Base-by-base conservation (phyloP, 64 coral and sea anemone genomes). In the Pocillopora verrucosa region DNA sequence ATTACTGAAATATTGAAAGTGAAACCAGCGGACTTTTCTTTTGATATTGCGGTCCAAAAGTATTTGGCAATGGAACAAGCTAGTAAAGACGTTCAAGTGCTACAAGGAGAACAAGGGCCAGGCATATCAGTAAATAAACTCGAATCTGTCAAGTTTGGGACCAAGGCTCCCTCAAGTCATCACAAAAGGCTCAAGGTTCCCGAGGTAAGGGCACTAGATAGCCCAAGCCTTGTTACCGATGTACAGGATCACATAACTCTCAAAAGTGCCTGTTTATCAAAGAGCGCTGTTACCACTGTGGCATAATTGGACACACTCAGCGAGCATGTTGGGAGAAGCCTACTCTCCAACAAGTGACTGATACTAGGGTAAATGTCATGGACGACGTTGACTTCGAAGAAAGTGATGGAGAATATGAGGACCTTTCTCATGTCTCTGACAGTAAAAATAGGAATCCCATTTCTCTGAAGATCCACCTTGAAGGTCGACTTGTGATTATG, bases 1-100 rank as follows among this genome's bases (percentile, higher is more conserved):
- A 59, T 76, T 30, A 76, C 22, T 19, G 70, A 88, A 59, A 17
- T 88, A 0, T 88, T 76, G 35, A n/a, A n/a, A n/a, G n/a, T n/a
- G n/a, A n/a, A n/a, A n/a, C n/a, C n/a, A n/a, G n/a, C 12, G 11
- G 70, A 88, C 11, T 70, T 88, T 12, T 34, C 86, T 34, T 76
- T 88, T 76, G 72, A 76, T 76, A 17, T 75, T 76, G 70, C 86
- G 4, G 86, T 76, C 9, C 36, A 75, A 76, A 88, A 88, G 56
- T 88, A 45, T 61, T 19, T 60, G 4, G 86, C 86, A n/a, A 88
- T 76, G 16, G 56, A 88, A n/a, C 72, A 88, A 59, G 22, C 86
- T 26, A 34, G 4, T 35, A 88, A 88, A 61, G 86, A 78, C 61
- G 87, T 88, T 77, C 7, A 88, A 88, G 87, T 14, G 36, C 74